These are phyloP conservation scores for Dendrophyllia cribrosa DNA, from an alignment of 64 coral and sea anemone species.

Conservation along the genomic window DNA sequence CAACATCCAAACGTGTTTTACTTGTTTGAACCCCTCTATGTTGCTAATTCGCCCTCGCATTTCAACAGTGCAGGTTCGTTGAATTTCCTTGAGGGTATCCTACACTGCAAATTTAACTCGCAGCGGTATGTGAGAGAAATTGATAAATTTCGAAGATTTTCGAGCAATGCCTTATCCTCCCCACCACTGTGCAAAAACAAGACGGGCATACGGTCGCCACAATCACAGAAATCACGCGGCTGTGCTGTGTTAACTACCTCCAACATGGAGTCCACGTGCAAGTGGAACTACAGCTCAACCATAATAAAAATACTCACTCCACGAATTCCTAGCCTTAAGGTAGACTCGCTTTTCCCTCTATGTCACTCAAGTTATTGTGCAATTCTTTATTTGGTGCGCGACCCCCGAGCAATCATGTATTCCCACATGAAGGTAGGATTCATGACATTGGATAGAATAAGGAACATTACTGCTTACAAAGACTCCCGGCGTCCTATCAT, in stretches of 20 bases:
- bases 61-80: not conserved
- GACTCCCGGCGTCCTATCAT: not conserved
- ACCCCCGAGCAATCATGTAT: constrained; percentile 10
- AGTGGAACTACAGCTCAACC: not conserved
- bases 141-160: constrained; percentile 11
- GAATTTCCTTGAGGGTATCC: constrained; percentile 12
- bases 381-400: constrained; percentile 17
- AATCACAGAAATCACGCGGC: too few relatives aligned
- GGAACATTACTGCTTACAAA: not conserved
- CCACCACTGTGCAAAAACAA: constrained; percentile 1
- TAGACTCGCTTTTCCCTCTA: constrained; percentile 22
- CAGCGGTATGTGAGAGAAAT: not conserved
- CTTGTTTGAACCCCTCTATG: constrained; percentile 55
- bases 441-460: not conserved
- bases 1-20: constrained; percentile 45
- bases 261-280: constrained; percentile 1
- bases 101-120: not conserved
- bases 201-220: not conserved
- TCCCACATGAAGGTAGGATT: constrained; percentile 19
- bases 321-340: not conserved
- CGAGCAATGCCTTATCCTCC: constrained; percentile 6
- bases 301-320: constrained; percentile 10
- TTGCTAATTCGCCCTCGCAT: not conserved
- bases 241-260: not conserved
- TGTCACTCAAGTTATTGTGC: constrained; percentile 7